Conservation (phyloP, 2,888 invertebrate species). For the Unio pictorum region DNA sequence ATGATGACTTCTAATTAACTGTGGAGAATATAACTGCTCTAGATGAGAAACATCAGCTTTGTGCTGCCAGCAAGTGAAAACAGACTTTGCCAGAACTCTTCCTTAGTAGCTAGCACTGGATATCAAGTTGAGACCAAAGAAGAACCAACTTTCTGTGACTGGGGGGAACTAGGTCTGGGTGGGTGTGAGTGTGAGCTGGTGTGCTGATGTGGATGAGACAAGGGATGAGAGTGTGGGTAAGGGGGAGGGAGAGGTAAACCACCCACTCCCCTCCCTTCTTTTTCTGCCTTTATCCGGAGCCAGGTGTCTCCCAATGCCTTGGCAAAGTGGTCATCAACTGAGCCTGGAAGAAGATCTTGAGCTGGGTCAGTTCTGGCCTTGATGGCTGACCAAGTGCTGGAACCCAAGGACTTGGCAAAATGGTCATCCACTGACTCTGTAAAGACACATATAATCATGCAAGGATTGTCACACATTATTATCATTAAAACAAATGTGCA, state of each 20-base stretch:
- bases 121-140: conserved; percentile 43
- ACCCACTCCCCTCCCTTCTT: conserved; percentile 32
- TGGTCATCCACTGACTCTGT: conserved; percentile 86
- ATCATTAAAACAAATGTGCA: not conserved
- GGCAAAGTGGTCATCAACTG: conserved; percentile 92
- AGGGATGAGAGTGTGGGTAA: conserved; percentile 22
- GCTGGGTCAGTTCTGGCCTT: conserved; percentile 57
- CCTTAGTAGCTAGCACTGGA: too few species aligned
- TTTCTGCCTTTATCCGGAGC: conserved; percentile 71
- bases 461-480: not conserved
- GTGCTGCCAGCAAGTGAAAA: too few species aligned
- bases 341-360: conserved; percentile 44
- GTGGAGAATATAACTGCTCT: too few species aligned
- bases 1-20: too few species aligned
- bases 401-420: conserved; percentile 89
- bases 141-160: conserved; percentile 34
- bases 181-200: conserved; percentile 21
- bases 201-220: conserved; percentile 17
- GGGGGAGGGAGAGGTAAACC: conserved; percentile 24
- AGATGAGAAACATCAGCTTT: too few species aligned
- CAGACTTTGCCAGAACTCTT: too few species aligned
- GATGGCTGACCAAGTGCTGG: conserved; percentile 79
- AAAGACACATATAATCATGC: conserved; percentile 70
- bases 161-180: conserved; percentile 25
- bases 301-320: conserved; percentile 89